Evolutionary conservation across 53 echinoderm and acorn worm genomes (phyloP), one percentile per base, ranked within the genome.

Genomic region (Echinometra lucunter): DNA sequence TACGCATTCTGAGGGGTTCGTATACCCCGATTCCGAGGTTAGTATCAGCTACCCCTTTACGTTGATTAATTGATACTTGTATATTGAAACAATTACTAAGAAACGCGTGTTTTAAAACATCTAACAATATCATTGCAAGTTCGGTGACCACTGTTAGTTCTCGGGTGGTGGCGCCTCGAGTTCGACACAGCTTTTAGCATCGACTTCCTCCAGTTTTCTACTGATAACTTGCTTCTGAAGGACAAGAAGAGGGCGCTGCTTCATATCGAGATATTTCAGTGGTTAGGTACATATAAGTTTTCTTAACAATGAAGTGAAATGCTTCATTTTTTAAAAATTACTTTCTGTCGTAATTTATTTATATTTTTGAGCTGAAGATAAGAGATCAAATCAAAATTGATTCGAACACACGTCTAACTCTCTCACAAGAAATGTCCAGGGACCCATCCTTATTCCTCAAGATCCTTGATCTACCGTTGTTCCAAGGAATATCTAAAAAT

Each of bases 1-100:
- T 97, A 78, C 94, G 95, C 40, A 98, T 98, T 74, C 91, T 96
- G 35, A 69, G 95, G 27, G 98, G 96, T 0, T 40, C 42, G 40
- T 98, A 96, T 91, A 95, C 95, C 38, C 87, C 96, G 21, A 92
- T 98, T 57, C 94, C 94, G 21, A 91, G 38, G 91, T 91, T 37
- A 11, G 91, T 91, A 72, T 15, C 15, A 35, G 32, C 72, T 72
- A 63, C 25, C n/a, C n/a, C n/a, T 63, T 27, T 5, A 63, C 7
- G 7, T 25, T 7, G 4, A 63, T 63, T 23, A 0, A 60, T 60
- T 60, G 23, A 21, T 60, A 21, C 21, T 60, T 1, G 3, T 21
- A 60, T 18, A 23, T 60, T 1, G 60, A 19, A 18, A 23, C 23
- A 60, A n/a, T n/a, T n/a, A n/a, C n/a, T n/a, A n/a, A n/a, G n/a